Percentiles rank a stretch among this genome's conserved stretches.
Evolutionary conservation across 2,888 invertebrate species (phyloP).

Genomic region (Griposia aprilina): DNA sequence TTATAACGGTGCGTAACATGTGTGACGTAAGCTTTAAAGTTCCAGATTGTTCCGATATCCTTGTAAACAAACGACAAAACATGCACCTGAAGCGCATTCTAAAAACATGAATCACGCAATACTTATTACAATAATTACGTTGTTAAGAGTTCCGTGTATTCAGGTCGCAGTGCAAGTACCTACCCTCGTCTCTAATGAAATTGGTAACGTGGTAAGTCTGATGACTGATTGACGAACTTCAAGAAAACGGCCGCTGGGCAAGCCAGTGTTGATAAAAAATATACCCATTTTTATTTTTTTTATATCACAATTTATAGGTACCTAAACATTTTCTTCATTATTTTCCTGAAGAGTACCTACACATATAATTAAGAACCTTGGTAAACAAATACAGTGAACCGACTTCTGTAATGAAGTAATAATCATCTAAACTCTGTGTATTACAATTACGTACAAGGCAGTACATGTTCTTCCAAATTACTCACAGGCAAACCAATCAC

Average conservation of each 20-base stretch:
- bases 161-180: not conserved
- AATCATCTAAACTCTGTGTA: not conserved
- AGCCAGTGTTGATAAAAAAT: not conserved
- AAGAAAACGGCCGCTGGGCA: not conserved
- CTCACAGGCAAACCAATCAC: not conserved
- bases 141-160: conserved; percentile 25
- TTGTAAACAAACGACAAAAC: conserved; percentile 42
- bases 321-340: conserved; percentile 2
- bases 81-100: conserved; percentile 36
- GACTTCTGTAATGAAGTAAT: not conserved
- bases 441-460: not conserved
- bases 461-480: not conserved
- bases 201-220: conserved; percentile 1
- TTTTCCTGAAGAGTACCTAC: not conserved
- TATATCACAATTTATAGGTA: not conserved
- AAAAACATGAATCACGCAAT: conserved; percentile 40
- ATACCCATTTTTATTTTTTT: not conserved
- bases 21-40: conserved; percentile 48
- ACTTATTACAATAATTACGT: conserved; percentile 19
- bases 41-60: conserved; percentile 56
- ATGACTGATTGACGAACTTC: not conserved
- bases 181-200: not conserved
- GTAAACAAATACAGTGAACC: not conserved
- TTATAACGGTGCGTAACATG: conserved; percentile 9
- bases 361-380: not conserved